Evolutionary conservation across 1,140 invertebrate species (phyloP).

Genomic region (Psix sp.): DNA sequence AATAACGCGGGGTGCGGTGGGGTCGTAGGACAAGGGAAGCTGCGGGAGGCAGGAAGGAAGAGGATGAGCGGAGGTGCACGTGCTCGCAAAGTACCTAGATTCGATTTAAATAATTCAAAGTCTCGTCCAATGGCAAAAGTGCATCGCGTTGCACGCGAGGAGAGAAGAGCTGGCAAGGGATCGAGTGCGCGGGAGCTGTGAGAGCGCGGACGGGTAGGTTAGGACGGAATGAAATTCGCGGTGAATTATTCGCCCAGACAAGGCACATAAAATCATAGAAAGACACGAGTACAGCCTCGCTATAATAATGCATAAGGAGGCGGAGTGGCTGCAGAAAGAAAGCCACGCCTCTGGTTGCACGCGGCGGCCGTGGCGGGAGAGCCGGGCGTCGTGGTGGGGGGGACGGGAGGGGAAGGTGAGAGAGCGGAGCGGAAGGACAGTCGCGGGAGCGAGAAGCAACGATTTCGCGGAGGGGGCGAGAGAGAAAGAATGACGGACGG

Average conservation of each 20-base stretch:
- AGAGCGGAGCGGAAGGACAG: not conserved
- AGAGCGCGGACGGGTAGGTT: constrained; percentile 24
- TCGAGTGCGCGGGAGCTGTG: constrained; percentile 12
- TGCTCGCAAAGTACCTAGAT: constrained; percentile 52
- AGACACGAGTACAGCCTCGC: constrained; percentile 63
- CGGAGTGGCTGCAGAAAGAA: constrained; percentile 61
- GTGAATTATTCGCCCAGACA: constrained; percentile 69
- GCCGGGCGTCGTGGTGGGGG: constrained; percentile 2
- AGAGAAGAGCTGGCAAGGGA: constrained; percentile 8
- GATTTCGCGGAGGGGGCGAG: constrained; percentile 22
- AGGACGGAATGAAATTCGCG: constrained; percentile 55
- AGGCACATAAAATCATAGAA: constrained; percentile 75
- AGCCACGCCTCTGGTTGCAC: constrained; percentile 56
- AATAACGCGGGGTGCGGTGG: no score
- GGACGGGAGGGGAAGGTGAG: constrained; percentile 20
- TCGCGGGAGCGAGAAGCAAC: constrained; percentile 10
- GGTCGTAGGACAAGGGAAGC: not conserved
- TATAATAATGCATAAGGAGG: constrained; percentile 78
- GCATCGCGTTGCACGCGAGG: constrained; percentile 51
- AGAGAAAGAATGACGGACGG: no score
- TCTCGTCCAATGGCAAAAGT: constrained; percentile 59
- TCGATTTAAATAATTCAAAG: constrained; percentile 57
- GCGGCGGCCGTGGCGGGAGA: not conserved
- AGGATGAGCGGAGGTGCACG: constrained; percentile 32
- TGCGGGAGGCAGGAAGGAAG: constrained; percentile 2